These are phyloP conservation scores for Pygoscelis antarcticus DNA, from an alignment of 2,113 vertebrate genomes.

Conservation along the genomic window DNA sequence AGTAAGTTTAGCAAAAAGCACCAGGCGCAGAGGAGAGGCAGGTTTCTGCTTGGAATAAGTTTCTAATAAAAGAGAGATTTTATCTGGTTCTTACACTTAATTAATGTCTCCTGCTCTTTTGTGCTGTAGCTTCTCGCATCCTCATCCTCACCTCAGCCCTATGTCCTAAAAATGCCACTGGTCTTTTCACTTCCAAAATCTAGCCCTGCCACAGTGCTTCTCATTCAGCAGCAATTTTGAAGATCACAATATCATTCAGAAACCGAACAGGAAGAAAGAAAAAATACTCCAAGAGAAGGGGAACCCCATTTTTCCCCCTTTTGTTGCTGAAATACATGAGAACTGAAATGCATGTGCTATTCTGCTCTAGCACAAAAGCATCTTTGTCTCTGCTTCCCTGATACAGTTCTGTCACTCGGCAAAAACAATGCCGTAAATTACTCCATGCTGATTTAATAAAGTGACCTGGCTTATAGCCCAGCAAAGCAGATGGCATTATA, in stretches of 20 bases:
- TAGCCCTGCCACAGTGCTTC: not conserved
- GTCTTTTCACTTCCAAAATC: not conserved
- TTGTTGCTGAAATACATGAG: not conserved
- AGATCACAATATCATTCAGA: not conserved
- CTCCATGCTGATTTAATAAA: conserved; percentile 48
- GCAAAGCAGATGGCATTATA: conserved; percentile 61
- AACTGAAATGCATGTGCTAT: not conserved
- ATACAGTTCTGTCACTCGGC: not conserved
- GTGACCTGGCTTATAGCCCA: conserved; percentile 41
- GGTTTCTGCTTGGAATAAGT: not conserved
- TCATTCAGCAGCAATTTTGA: not conserved
- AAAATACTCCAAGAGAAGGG: not conserved
- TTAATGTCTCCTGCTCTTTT: not conserved
- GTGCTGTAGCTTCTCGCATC: not conserved
- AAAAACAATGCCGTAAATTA: not conserved
- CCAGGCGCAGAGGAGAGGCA: not conserved
- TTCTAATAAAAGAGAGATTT: not conserved
- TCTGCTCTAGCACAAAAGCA: not conserved
- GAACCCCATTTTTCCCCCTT: not conserved
- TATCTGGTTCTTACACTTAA: not conserved
- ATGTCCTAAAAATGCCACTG: not conserved
- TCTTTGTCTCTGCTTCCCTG: not conserved
- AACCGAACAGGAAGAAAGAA: not conserved
- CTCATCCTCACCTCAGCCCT: not conserved
- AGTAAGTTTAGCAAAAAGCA: not conserved